phyloP scores from a whole-genome alignment of 2,113 vertebrate species.

The Bagarius yarrelli region DNA sequence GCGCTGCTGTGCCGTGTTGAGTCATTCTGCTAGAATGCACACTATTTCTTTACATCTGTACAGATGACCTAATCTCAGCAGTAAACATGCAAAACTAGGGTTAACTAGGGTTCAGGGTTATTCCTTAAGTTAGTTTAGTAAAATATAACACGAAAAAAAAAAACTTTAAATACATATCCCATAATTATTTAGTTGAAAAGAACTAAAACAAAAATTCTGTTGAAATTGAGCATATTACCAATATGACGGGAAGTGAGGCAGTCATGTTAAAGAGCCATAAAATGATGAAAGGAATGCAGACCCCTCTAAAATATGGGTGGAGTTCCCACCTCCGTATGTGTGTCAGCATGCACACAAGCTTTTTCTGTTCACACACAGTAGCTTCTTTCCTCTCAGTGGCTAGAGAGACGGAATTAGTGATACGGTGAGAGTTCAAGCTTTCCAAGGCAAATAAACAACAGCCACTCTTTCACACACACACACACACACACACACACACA shows the following conservation, averaged over 20 bases:
- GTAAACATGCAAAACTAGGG: not conserved
- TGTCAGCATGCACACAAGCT: slow-evolving; percentile 45
- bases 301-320: slow-evolving; percentile 43
- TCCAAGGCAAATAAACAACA: slow-evolving; percentile 68
- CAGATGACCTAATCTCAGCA: not conserved
- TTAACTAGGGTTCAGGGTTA: too few relatives aligned
- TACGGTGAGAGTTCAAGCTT: slow-evolving; percentile 49
- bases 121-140: not conserved
- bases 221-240: not conserved
- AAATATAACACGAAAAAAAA: not conserved
- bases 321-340: slow-evolving; percentile 44
- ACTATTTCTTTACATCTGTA: not conserved
- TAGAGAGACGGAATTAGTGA: slow-evolving; percentile 63
- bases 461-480: slow-evolving; percentile 51
- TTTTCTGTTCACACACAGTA: slow-evolving; percentile 51
- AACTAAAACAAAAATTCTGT: not conserved
- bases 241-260: not conserved
- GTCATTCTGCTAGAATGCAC: not conserved
- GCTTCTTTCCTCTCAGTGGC: slow-evolving; percentile 47
- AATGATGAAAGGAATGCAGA: slow-evolving; percentile 35
- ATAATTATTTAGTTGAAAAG: not conserved
- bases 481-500: slow-evolving; percentile 43
- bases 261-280: slow-evolving; percentile 30
- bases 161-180: not conserved
- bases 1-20: not conserved